A percentile compares a stretch with the other conserved stretches of the same genome.
phyloP scores from a whole-genome alignment of 1,140 invertebrate genomes.

The Delia radicum region DNA sequence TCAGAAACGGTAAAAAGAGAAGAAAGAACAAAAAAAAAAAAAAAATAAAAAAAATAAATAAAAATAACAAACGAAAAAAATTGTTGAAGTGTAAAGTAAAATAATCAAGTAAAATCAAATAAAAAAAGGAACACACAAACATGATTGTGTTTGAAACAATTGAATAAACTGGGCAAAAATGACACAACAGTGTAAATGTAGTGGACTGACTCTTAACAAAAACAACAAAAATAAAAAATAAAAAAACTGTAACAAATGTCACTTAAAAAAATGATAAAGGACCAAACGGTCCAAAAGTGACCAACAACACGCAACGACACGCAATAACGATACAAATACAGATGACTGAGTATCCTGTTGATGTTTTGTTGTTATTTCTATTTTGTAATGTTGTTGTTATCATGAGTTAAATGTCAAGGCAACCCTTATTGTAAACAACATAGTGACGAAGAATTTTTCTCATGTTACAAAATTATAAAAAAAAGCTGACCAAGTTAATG shows the following conservation, averaged over 20 bases:
- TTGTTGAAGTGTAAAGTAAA: neutral
- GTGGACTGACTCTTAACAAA: neutral
- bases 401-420: constrained; percentile 21
- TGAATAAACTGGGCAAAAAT: neutral
- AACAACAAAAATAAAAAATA: neutral
- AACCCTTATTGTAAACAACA: constrained; percentile 17
- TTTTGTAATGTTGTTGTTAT: neutral
- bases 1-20: neutral
- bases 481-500: constrained; percentile 11
- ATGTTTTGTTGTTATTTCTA: neutral
- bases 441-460: no score
- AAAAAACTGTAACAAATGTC: neutral
- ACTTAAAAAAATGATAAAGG: neutral
- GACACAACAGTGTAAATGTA: neutral
- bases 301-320: neutral
- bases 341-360: neutral
- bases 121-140: neutral
- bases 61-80: neutral
- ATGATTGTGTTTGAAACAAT: neutral
- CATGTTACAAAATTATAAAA: no score
- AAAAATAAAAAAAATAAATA: no score
- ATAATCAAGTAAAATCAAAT: neutral
- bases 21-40: no score
- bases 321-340: neutral
- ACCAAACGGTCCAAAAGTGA: neutral